Evolutionary conservation across 2,888 invertebrate species (phyloP), one percentile per base, ranked within the genome.

Genomic region (Orchestes rusci): DNA sequence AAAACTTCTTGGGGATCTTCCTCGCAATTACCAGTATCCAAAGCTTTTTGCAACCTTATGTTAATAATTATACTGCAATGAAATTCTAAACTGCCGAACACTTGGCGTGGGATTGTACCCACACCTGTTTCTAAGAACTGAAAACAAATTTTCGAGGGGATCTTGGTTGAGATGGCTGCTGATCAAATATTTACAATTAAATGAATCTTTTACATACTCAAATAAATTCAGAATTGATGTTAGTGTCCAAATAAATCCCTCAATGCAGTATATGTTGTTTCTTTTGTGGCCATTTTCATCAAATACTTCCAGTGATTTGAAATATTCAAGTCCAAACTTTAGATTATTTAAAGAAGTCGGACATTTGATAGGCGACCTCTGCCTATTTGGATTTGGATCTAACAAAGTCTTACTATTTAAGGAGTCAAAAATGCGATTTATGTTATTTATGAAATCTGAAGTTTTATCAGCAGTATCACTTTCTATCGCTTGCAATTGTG

Each of bases 91-190:
- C 12, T 4, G 4, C 4, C 20, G 4, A 20, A 36, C 36, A 19
- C n/a, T 36, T 7, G 36, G 36, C 7, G 18, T 20, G 4, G 7
- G 4, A n/a, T 4, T 4, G 13, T 36, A 36, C 4, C 50, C 15
- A 41, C 48, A 13, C 31, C 20, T 4, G 28, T 48, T 41, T 7
- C 48, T 15, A 27, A 23, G 39, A 20, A 48, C 35, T 2, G 52
- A 47, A 39, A 52, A 52, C 18, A 39, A 29, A 37, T 51, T 52
- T 44, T 51, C 45, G 15, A 51, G 32, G 1, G 28, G 19, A 43
- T 51, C 49, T 43, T 51, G 49, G 23, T 51, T 51, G n/a, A 50
- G 17, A 5, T 47, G 33, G n/a, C n/a, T n/a, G n/a, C n/a, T n/a
- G n/a, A n/a, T n/a, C n/a, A n/a, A n/a, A n/a, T n/a, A n/a, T n/a